A percentile compares a stretch with the other conserved stretches of the same genome.
Evolutionary conservation across 2,113 vertebrate species (phyloP).

Genomic region (Peromyscus polionotus): DNA sequence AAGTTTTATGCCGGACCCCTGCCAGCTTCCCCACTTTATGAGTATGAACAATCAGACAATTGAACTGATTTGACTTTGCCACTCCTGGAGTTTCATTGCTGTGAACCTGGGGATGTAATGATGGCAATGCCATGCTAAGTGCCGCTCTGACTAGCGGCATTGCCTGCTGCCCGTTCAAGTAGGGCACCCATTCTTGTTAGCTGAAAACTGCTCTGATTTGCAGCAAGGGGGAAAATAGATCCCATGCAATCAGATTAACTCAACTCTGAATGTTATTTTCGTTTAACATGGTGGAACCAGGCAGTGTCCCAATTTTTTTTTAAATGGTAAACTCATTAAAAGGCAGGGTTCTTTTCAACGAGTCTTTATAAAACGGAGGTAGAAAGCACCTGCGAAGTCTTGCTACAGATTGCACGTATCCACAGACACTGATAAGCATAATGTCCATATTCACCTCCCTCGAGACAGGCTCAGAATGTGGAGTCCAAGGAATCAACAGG

Average conservation of each 20-base stretch:
- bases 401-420: slow-evolving; percentile 14
- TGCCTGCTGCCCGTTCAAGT: slow-evolving; percentile 85
- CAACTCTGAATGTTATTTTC: slow-evolving; percentile 84
- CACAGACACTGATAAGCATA: neutral
- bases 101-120: slow-evolving; percentile 90
- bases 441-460: neutral
- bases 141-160: slow-evolving; percentile 86
- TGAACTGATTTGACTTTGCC: slow-evolving; percentile 91
- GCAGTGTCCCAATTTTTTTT: slow-evolving; percentile 76
- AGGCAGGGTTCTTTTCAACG: slow-evolving; percentile 34
- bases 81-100: slow-evolving; percentile 92
- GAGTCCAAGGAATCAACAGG: neutral
- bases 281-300: slow-evolving; percentile 78
- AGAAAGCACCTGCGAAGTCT: slow-evolving; percentile 47
- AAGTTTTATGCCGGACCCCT: slow-evolving; percentile 90
- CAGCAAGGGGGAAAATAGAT: slow-evolving; percentile 85
- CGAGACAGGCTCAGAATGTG: neutral
- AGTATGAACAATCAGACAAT: slow-evolving; percentile 91
- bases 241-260: slow-evolving; percentile 85
- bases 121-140: slow-evolving; percentile 88
- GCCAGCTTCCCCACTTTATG: slow-evolving; percentile 87
- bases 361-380: neutral
- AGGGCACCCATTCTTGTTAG: slow-evolving; percentile 90
- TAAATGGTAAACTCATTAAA: slow-evolving; percentile 82
- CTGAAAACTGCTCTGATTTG: slow-evolving; percentile 89